Conservation (phyloP, 2,797 vertebrate genomes). For the Acanthurus tractus region DNA sequence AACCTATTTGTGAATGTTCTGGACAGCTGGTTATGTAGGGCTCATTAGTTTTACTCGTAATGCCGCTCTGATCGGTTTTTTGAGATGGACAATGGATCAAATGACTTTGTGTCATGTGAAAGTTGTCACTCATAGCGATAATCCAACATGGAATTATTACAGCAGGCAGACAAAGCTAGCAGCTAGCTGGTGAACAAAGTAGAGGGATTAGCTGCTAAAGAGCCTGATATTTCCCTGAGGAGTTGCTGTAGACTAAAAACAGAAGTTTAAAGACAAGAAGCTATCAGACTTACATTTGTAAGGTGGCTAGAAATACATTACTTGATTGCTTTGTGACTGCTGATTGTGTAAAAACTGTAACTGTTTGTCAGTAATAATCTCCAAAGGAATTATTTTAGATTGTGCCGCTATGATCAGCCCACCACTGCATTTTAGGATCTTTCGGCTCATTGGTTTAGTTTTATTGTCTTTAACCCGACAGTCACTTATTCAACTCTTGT, state of each 20-base stretch:
- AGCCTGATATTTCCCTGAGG: background rate
- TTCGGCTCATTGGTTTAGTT: too few relatives aligned
- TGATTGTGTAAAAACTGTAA: background rate
- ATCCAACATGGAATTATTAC: background rate
- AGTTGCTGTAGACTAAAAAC: background rate
- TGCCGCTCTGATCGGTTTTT: constrained; percentile 10
- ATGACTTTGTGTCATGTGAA: background rate
- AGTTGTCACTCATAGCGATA: background rate
- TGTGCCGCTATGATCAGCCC: too few relatives aligned
- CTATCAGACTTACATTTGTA: too few relatives aligned
- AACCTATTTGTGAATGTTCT: constrained; percentile 19
- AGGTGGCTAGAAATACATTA: background rate
- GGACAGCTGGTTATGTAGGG: background rate
- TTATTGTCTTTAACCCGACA: too few relatives aligned
- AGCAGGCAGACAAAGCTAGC: too few relatives aligned
- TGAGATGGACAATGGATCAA: background rate
- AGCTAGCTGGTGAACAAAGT: too few relatives aligned
- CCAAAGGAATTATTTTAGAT: too few relatives aligned
- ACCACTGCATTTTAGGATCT: too few relatives aligned
- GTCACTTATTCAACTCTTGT: too few relatives aligned
- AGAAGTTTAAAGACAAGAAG: background rate
- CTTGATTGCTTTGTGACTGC: background rate
- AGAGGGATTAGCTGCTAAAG: too few relatives aligned
- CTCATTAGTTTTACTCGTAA: background rate
- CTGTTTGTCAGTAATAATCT: background rate